Percentiles rank a stretch among this genome's conserved stretches.
Evolutionary conservation across 1,140 invertebrate genomes (phyloP).

Genomic region (Trypoxylus dichotomus): DNA sequence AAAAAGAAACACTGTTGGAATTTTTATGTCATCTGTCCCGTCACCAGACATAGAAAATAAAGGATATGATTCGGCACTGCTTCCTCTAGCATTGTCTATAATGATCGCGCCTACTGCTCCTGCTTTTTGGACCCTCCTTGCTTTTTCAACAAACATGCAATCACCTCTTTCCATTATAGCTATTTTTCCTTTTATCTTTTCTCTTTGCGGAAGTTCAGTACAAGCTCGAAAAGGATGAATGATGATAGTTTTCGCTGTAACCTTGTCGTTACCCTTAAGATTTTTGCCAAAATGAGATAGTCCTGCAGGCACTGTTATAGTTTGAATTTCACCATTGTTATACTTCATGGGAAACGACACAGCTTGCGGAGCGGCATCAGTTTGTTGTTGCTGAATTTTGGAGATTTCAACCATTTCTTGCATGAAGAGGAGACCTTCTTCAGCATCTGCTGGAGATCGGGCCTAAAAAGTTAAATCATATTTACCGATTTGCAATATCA

Average conservation of each 20-base stretch:
- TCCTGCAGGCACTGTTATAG: constrained; percentile 70
- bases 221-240: constrained; percentile 74
- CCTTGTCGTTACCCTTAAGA: constrained; percentile 62
- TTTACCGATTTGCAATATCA: no score
- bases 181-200: constrained; percentile 72
- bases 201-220: constrained; percentile 62
- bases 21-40: constrained; percentile 82
- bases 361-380: constrained; percentile 61
- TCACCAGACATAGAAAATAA: constrained; percentile 97
- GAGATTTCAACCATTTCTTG: constrained; percentile 95
- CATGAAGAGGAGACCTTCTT: constrained; percentile 94
- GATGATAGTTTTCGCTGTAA: constrained; percentile 64
- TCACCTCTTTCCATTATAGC: constrained; percentile 83
- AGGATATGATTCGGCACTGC: constrained; percentile 70
- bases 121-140: constrained; percentile 77
- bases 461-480: constrained; percentile 63
- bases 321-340: constrained; percentile 46
- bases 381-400: constrained; percentile 66
- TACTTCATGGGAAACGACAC: constrained; percentile 58
- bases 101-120: constrained; percentile 87
- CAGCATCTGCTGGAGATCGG: constrained; percentile 78
- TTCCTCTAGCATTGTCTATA: constrained; percentile 80
- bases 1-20: constrained; percentile 91
- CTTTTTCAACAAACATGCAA: constrained; percentile 97
- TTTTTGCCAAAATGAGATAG: constrained; percentile 90